Conservation (phyloP, 2,797 vertebrate genomes). For the Hydrophis major region DNA sequence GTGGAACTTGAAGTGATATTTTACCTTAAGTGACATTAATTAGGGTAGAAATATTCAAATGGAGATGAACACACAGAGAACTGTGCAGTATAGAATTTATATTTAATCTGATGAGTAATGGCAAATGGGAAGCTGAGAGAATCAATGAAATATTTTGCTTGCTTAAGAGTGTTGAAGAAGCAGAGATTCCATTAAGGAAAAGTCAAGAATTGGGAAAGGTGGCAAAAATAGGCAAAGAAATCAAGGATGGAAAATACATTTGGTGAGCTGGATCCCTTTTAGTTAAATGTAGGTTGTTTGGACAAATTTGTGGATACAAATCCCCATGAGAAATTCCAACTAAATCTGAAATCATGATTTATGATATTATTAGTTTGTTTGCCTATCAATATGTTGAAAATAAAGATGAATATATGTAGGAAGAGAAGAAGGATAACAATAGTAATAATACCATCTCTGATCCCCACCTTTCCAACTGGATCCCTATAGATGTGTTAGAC, state of each 20-base stretch:
- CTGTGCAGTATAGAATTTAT: constrained; percentile 33
- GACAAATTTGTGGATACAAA: neutral
- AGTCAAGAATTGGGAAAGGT: neutral
- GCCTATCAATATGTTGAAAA: neutral
- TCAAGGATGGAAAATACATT: neutral
- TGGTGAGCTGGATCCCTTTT: neutral
- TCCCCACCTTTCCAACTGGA: neutral
- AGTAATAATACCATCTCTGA: neutral
- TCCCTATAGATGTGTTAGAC: neutral
- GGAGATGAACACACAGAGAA: constrained; percentile 46
- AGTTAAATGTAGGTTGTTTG: neutral
- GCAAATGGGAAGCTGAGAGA: constrained; percentile 58
- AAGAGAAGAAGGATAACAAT: neutral
- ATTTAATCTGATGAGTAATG: constrained; percentile 54
- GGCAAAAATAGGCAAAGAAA: neutral
- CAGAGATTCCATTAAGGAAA: constrained; percentile 48
- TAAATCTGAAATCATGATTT: neutral
- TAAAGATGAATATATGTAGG: neutral
- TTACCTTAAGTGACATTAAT: constrained; percentile 70
- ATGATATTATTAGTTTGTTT: neutral
- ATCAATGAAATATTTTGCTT: constrained; percentile 50
- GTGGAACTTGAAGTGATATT: constrained; percentile 55
- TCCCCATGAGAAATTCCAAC: neutral
- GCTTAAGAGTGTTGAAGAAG: neutral
- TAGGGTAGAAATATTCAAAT: constrained; percentile 67